Percentiles rank a stretch among this genome's conserved stretches.
Conservation (phyloP, 2,888 invertebrate genomes). For the Zootermopsis nevadensis region DNA sequence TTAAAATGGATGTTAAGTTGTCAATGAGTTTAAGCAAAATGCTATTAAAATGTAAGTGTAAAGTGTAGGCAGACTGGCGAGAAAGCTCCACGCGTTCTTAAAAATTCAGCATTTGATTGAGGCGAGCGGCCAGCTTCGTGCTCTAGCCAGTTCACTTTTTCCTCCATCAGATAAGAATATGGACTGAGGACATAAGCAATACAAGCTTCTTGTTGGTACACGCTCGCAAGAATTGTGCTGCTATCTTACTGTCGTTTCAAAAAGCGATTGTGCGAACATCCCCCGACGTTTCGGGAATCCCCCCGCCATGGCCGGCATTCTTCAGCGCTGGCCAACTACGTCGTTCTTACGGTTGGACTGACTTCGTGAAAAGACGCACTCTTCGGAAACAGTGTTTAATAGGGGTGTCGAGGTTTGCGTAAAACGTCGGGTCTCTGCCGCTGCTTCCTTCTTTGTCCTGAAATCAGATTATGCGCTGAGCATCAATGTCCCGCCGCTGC, state of each 20-base stretch:
- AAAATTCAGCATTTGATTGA: too few species aligned
- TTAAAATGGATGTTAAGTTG: too few species aligned
- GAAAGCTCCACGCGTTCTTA: too few species aligned
- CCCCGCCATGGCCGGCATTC: background rate
- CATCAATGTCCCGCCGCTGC: conserved; percentile 16
- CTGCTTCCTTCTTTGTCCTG: conserved; percentile 2
- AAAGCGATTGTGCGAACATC: conserved; percentile 20
- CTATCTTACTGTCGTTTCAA: background rate
- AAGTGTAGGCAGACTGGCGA: too few species aligned
- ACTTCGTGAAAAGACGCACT: conserved; percentile 10
- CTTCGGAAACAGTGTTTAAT: conserved; percentile 9
- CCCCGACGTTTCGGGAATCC: conserved; percentile 14
- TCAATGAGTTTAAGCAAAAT: too few species aligned
- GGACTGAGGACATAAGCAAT: too few species aligned
- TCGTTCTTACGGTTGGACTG: conserved; percentile 18
- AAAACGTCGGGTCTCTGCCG: conserved; percentile 22
- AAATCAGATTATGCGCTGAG: conserved; percentile 24
- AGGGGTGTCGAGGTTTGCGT: conserved; percentile 41
- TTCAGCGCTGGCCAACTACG: conserved; percentile 28
- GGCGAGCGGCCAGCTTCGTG: too few species aligned
- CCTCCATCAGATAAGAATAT: too few species aligned
- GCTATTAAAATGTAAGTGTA: too few species aligned
- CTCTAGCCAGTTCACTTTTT: too few species aligned
- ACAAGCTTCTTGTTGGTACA: background rate
- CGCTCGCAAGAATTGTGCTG: background rate